Conservation (phyloP, 2,797 vertebrate species). For the Sparidentex hasta region DNA sequence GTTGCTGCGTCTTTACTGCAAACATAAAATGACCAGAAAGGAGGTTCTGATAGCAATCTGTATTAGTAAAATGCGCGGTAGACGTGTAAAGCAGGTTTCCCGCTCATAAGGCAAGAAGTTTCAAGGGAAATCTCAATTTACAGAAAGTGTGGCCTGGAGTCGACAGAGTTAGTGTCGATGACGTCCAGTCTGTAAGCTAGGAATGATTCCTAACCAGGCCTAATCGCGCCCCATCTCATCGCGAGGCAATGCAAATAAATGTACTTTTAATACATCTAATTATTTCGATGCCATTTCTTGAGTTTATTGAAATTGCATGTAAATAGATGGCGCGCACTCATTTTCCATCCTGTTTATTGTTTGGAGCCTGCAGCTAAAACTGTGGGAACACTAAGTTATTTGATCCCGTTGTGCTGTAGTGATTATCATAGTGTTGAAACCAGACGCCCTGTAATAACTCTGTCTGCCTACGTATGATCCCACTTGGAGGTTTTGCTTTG, state of each 20-base stretch:
- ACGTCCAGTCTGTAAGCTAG: too few relatives aligned
- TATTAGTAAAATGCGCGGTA: not conserved
- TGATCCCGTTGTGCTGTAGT: slow-evolving; percentile 8
- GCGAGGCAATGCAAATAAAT: too few relatives aligned
- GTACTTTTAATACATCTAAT: too few relatives aligned
- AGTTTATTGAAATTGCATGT: not conserved
- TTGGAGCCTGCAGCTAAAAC: not conserved
- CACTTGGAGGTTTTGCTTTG: slow-evolving; percentile 29
- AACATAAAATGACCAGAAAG: not conserved
- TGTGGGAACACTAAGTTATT: slow-evolving; percentile 15
- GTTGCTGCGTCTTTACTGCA: not conserved
- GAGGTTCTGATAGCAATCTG: not conserved
- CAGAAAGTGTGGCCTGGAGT: too few relatives aligned
- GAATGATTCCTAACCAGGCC: too few relatives aligned
- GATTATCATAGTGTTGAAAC: slow-evolving; percentile 36
- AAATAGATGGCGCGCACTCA: not conserved
- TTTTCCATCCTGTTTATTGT: not conserved
- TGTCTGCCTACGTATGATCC: slow-evolving; percentile 33
- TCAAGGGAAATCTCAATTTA: not conserved
- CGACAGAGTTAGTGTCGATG: too few relatives aligned
- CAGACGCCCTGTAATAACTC: slow-evolving; percentile 38
- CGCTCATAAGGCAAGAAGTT: not conserved
- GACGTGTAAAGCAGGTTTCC: not conserved
- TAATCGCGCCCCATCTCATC: too few relatives aligned
- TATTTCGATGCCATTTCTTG: too few relatives aligned